Conservation (phyloP, 2,797 vertebrate species). For the Astyanax mexicanus region DNA sequence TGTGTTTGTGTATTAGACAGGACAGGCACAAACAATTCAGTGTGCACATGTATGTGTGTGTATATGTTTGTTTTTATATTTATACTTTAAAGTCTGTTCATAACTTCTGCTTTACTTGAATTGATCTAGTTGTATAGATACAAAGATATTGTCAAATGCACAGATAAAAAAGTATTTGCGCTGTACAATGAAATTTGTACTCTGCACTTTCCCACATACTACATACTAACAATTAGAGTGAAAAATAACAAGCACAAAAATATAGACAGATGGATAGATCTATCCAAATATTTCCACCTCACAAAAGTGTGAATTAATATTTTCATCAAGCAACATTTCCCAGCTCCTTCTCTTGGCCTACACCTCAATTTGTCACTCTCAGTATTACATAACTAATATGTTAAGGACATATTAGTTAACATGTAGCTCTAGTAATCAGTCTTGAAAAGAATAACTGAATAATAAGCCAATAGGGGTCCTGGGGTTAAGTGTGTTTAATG, state of each 20-base stretch:
- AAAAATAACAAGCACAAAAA: no score
- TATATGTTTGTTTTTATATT: no score
- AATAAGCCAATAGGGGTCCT: neutral
- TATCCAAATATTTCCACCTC: neutral
- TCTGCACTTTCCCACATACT: no score
- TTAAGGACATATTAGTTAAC: neutral
- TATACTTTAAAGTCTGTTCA: neutral
- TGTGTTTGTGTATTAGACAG: constrained; percentile 59
- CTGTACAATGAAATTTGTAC: no score
- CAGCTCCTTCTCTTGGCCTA: neutral
- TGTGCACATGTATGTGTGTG: no score
- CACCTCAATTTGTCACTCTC: neutral
- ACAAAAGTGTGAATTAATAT: no score
- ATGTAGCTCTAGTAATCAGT: neutral
- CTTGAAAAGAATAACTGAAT: neutral
- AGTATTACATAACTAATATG: neutral
- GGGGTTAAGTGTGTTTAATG: constrained; percentile 10
- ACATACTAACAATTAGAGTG: no score
- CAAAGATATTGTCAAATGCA: no score
- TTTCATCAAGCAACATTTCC: neutral
- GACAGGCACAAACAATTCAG: no score
- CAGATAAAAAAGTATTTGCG: no score
- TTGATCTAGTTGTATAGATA: no score
- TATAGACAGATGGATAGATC: neutral
- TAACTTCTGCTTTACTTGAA: neutral